A percentile compares a stretch with the other conserved stretches of the same genome.
Evolutionary conservation across 2,888 invertebrate species (phyloP).

Genomic region (Melieria omissa): DNA sequence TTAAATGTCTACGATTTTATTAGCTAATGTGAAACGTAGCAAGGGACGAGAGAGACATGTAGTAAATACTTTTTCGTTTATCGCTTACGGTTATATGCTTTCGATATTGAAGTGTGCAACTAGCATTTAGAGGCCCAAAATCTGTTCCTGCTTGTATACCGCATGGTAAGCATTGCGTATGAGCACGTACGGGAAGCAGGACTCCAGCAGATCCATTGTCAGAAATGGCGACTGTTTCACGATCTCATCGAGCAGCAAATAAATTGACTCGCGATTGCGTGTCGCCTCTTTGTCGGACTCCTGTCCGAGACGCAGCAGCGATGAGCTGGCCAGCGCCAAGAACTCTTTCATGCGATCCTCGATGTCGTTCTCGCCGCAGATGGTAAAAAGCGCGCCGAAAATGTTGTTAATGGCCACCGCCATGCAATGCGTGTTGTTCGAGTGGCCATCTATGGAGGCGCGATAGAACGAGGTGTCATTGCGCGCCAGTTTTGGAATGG

Average conservation of each 20-base stretch:
- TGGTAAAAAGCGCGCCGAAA: slow-evolving; percentile 95
- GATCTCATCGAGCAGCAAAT: slow-evolving; percentile 94
- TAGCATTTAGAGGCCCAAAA: slow-evolving; percentile 43
- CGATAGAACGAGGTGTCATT: slow-evolving; percentile 90
- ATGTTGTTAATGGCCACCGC: slow-evolving; percentile 95
- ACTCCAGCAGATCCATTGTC: slow-evolving; percentile 98
- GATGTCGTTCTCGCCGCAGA: slow-evolving; percentile 95
- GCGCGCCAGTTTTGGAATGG: slow-evolving; percentile 92
- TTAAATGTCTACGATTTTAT: too few relatives aligned
- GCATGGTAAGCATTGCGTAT: slow-evolving; percentile 98
- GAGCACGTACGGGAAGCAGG: slow-evolving; percentile 98
- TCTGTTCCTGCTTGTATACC: slow-evolving; percentile 89
- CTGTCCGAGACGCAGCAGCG: slow-evolving; percentile 91
- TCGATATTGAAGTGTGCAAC: too few relatives aligned
- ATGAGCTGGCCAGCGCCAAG: slow-evolving; percentile 91
- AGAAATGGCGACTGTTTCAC: slow-evolving; percentile 98
- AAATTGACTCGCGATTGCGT: slow-evolving; percentile 95
- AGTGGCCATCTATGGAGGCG: slow-evolving; percentile 89
- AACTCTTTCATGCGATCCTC: slow-evolving; percentile 98
- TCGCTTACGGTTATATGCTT: too few relatives aligned
- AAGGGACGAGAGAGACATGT: too few relatives aligned
- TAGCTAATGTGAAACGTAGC: too few relatives aligned
- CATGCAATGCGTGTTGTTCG: slow-evolving; percentile 99
- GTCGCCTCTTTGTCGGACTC: slow-evolving; percentile 95
- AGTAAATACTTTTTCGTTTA: too few relatives aligned